phyloP scores from a whole-genome alignment of 35 echinoderm and acorn worm species.

The Ptychodera flava region DNA sequence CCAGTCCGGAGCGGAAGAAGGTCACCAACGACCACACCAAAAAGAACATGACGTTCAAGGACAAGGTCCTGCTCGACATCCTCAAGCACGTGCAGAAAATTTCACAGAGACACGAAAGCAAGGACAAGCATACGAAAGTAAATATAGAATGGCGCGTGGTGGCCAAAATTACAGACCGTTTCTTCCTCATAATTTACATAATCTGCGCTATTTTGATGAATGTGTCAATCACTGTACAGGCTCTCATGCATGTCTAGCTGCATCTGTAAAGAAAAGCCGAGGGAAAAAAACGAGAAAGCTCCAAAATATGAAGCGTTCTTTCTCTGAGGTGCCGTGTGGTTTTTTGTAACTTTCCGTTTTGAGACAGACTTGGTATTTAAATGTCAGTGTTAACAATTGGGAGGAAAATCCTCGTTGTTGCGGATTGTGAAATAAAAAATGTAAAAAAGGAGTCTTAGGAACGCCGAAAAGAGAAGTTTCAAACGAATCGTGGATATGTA shows the following conservation, averaged over 20 bases:
- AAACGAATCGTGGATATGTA: too few species aligned
- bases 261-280: neutral
- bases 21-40: constrained; percentile 7
- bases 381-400: neutral
- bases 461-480: neutral
- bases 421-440: too few species aligned
- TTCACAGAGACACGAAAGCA: constrained; percentile 53
- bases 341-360: too few species aligned
- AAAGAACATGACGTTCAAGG: constrained; percentile 2
- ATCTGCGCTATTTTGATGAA: constrained; percentile 88
- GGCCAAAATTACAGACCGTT: constrained; percentile 84
- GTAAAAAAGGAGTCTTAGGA: too few species aligned
- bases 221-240: constrained; percentile 35
- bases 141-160: constrained; percentile 83
- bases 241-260: neutral
- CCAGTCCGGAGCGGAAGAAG: constrained; percentile 23
- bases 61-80: constrained; percentile 39
- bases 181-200: constrained; percentile 87
- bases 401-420: neutral
- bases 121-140: constrained; percentile 60
- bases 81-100: constrained; percentile 56
- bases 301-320: neutral
- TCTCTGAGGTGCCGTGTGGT: neutral
- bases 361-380: neutral
- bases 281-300: neutral